A percentile compares a stretch with the other conserved stretches of the same genome.
Conservation (phyloP, 2,113 vertebrate species). For the mouse (Mus musculus) region DNA sequence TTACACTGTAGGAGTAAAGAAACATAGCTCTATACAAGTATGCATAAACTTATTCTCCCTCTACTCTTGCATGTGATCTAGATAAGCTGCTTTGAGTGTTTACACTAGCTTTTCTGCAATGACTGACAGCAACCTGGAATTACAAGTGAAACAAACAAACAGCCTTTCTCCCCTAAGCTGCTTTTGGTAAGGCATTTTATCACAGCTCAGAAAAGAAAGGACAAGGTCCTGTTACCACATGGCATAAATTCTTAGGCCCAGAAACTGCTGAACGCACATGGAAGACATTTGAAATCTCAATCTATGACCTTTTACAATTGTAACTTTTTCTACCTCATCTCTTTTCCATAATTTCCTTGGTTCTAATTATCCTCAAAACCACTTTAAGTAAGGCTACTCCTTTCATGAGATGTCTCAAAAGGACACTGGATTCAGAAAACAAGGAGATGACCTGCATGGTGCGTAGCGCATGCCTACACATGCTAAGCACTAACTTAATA, state of each 20-base stretch:
- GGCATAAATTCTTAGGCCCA: background rate
- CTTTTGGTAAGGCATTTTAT: background rate
- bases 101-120: background rate
- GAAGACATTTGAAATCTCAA: conserved; percentile 7
- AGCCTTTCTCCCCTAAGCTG: background rate
- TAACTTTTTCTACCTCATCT: background rate
- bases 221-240: background rate
- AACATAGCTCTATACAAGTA: background rate
- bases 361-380: background rate
- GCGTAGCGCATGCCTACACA: background rate
- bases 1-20: too few relatives aligned
- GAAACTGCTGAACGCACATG: background rate
- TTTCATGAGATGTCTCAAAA: background rate
- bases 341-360: background rate
- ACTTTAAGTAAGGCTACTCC: background rate
- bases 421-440: background rate
- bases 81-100: background rate
- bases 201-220: background rate
- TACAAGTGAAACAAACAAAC: background rate
- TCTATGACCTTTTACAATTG: conserved; percentile 51
- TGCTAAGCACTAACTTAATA: background rate
- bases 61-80: background rate
- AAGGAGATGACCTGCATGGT: background rate
- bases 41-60: background rate
- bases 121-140: background rate